Conservation (phyloP, 2,888 invertebrate genomes). For the Tinea trinotella region DNA sequence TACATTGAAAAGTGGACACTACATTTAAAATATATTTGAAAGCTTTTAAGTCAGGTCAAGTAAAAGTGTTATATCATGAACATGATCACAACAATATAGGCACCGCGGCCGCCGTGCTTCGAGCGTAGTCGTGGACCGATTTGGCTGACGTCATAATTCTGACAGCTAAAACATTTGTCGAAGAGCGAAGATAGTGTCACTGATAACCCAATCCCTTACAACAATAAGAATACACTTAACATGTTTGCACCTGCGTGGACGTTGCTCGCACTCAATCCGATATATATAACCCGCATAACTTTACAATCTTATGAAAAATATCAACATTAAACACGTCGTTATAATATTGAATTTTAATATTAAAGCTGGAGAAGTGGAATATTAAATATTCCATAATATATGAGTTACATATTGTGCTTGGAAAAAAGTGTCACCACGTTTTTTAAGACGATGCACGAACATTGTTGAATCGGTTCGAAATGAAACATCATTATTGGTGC, state of each 20-base stretch:
- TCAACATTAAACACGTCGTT: conserved; percentile 29
- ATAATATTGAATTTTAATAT: conserved; percentile 8
- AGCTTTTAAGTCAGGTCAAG: not conserved
- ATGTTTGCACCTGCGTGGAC: conserved; percentile 68
- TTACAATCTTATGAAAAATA: conserved; percentile 27
- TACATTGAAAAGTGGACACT: too few species aligned
- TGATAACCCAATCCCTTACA: conserved; percentile 69
- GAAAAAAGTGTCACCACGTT: conserved; percentile 27
- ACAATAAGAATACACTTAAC: conserved; percentile 71
- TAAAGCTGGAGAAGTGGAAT: not conserved
- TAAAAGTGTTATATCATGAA: conserved; percentile 3
- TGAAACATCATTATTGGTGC: conserved; percentile 71
- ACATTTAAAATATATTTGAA: not conserved
- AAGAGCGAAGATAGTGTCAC: conserved; percentile 68
- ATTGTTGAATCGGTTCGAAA: conserved; percentile 56
- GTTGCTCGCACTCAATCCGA: conserved; percentile 42
- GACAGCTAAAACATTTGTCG: conserved; percentile 71
- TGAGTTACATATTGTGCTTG: conserved; percentile 3
- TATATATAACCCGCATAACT: conserved; percentile 49
- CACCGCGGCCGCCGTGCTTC: not conserved
- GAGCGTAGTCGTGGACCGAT: conserved; percentile 30
- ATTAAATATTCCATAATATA: conserved; percentile 14
- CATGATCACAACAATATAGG: conserved; percentile 1
- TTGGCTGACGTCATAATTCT: conserved; percentile 69
- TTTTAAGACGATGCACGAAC: conserved; percentile 28